Evolutionary conservation across 2,113 vertebrate species (phyloP).

Genomic region (Anthoscopus minutus): DNA sequence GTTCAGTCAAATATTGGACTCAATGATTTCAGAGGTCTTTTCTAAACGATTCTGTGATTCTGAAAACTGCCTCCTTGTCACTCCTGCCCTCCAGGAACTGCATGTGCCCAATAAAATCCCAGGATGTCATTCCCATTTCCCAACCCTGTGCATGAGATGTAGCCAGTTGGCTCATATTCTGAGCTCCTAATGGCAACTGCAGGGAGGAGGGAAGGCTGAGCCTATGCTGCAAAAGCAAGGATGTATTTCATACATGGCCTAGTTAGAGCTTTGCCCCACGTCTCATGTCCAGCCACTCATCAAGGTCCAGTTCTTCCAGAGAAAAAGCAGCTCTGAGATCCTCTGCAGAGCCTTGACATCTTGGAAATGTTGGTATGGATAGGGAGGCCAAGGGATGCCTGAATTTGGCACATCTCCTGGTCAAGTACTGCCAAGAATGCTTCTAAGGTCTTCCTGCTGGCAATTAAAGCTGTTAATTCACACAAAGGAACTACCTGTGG

Average conservation of each 20-base stretch:
- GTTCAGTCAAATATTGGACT: not conserved
- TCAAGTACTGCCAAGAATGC: not conserved
- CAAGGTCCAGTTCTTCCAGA: not conserved
- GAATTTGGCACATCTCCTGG: not conserved
- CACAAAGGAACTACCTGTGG: not conserved
- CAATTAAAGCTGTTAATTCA: not conserved
- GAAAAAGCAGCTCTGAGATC: not conserved
- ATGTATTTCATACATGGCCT: not conserved
- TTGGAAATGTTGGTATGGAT: not conserved
- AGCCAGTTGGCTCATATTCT: not conserved
- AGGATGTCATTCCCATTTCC: rapidly evolving
- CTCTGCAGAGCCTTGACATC: not conserved
- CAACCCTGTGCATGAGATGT: rapidly evolving
- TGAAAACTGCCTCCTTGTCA: not conserved
- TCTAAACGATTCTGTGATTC: not conserved
- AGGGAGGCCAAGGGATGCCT: not conserved
- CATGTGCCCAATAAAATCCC: rapidly evolving
- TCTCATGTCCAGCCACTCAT: not conserved
- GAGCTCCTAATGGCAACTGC: not conserved
- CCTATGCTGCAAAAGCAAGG: not conserved
- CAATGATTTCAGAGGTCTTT: not conserved
- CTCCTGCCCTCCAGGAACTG: not conserved
- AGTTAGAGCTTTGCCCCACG: not conserved
- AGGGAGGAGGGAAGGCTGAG: not conserved
- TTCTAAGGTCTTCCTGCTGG: not conserved